Base-by-base conservation (phyloP, 2,113 vertebrate genomes). In the Austrofundulus limnaeus region DNA sequence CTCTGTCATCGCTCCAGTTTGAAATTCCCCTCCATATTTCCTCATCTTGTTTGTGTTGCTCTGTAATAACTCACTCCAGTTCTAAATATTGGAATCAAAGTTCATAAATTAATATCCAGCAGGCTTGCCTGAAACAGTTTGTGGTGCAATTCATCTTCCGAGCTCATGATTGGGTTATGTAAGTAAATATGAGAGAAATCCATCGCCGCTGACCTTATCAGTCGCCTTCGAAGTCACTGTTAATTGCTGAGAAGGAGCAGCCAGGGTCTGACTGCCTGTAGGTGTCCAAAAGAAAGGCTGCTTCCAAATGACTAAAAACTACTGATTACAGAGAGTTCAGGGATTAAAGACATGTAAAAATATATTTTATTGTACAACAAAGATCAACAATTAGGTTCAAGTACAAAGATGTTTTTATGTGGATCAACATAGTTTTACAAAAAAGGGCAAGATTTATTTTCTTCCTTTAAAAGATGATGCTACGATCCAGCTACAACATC, bases 31-130 rank as follows among this genome's bases (percentile, higher is more conserved):
- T 58, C 66, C 67, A 66, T 11, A 61, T 69, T 69, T 64, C 41
- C 25, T 67, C 43, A 28, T 55, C 66, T 65, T 58, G 67, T 68
- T 78, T 43, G 38, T 4, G 10, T 34, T 20, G 52, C 72, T 57
- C 53, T 51, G 58, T 72, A 67, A 82, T 80, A 82, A 82, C 66
- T 82, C 69, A 52, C 28, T 5, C 19, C 62, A 53, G 66, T 71
- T 77, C 53, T 68, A 77, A 65, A 85, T 79, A 61, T 79, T 62
- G 48, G 70, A 84, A 78, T 72, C 63, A 65, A 53, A 64, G 56
- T 67, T 63, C 68, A 66, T 69, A 53, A 82, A 85, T 82, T 38
- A 61, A 75, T 52, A 66, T 77, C 67, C 66, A 62, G 74, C 68
- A 47, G 63, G 37, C 80, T 59, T 80, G 83, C 77, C 83, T 63